phyloP scores from a whole-genome alignment of 2,797 vertebrate species.

The Choloepus didactylus region DNA sequence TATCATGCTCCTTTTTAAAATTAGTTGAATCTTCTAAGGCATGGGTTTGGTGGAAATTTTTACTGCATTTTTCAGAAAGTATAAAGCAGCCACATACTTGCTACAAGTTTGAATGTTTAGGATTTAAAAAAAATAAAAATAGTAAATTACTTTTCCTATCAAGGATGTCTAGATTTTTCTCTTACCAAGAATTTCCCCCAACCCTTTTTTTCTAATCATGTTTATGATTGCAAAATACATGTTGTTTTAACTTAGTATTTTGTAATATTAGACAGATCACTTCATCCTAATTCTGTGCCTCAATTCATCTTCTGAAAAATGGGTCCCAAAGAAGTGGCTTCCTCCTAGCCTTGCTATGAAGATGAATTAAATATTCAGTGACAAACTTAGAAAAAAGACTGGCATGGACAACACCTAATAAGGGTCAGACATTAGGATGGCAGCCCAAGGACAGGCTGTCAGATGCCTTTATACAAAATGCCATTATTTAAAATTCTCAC shows the following conservation, averaged over 20 bases:
- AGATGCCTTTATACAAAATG: not conserved
- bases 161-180: not conserved
- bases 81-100: not conserved
- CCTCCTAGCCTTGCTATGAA: not conserved
- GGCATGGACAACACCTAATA: fast-evolving
- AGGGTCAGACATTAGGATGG: fast-evolving
- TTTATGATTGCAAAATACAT: not conserved
- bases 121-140: not conserved
- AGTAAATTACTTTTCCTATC: not conserved
- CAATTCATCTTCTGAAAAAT: not conserved
- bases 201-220: not conserved
- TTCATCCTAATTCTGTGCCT: not conserved
- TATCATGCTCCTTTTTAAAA: not conserved
- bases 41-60: not conserved
- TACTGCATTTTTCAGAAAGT: not conserved
- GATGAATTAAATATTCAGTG: not conserved
- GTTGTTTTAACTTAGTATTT: not conserved
- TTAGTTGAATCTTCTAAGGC: not conserved
- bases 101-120: not conserved
- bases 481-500: not conserved
- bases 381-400: fast-evolving
- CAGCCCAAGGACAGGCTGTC: fast-evolving
- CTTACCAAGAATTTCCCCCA: not conserved
- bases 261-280: not conserved
- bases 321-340: not conserved